Evolutionary conservation across 2,888 invertebrate genomes (phyloP).

Genomic region (Drosophila merina): DNA sequence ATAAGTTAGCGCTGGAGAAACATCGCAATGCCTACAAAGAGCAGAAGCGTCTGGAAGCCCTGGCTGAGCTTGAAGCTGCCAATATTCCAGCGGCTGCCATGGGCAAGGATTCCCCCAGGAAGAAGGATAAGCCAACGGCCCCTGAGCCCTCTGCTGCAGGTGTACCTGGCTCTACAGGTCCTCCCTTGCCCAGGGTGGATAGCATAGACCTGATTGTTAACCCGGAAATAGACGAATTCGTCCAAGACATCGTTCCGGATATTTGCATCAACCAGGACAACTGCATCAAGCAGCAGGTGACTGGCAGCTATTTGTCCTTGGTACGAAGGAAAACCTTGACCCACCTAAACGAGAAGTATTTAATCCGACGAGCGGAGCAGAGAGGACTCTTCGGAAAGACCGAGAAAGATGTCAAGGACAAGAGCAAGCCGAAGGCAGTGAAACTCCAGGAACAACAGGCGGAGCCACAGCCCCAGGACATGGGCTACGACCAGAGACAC

Average conservation of each 20-base stretch:
- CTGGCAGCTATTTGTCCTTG: slow-evolving; percentile 87
- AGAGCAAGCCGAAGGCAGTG: slow-evolving; percentile 81
- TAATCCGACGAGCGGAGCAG: slow-evolving; percentile 92
- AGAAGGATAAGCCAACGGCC: slow-evolving; percentile 56
- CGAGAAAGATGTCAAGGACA: slow-evolving; percentile 77
- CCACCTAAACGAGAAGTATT: slow-evolving; percentile 91
- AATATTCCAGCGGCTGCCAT: slow-evolving; percentile 80
- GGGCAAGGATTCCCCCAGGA: slow-evolving; percentile 70
- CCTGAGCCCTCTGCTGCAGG: slow-evolving; percentile 46
- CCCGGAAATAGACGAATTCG: slow-evolving; percentile 86
- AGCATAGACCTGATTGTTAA: slow-evolving; percentile 63
- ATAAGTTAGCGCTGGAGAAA: slow-evolving; percentile 88
- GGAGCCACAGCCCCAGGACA: slow-evolving; percentile 52
- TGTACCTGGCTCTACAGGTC: slow-evolving; percentile 15
- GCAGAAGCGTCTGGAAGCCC: slow-evolving; percentile 76
- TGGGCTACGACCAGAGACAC: slow-evolving; percentile 53
- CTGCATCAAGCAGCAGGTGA: slow-evolving; percentile 84
- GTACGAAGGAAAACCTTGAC: slow-evolving; percentile 88
- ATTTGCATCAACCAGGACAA: slow-evolving; percentile 85
- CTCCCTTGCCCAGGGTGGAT: slow-evolving; percentile 51
- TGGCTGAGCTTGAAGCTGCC: slow-evolving; percentile 80
- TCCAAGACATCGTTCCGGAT: slow-evolving; percentile 86
- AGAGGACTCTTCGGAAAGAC: slow-evolving; percentile 89
- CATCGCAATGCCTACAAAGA: slow-evolving; percentile 85
- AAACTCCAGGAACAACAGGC: slow-evolving; percentile 82